These are phyloP conservation scores for Gymnocheta viridis DNA, from an alignment of 2,888 invertebrate species.

Conservation along the genomic window DNA sequence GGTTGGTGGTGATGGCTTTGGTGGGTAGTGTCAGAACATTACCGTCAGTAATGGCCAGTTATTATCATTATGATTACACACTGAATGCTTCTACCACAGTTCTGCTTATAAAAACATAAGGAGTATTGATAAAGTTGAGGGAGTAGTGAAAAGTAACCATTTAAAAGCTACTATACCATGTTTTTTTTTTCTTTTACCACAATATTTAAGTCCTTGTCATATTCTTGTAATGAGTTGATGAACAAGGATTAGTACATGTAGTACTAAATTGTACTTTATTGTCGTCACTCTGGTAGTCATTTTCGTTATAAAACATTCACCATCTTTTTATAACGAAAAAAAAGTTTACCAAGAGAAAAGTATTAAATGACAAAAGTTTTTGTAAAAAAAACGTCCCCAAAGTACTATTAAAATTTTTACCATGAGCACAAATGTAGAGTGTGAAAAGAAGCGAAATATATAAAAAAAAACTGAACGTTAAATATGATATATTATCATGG, in stretches of 20 bases:
- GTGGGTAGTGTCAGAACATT: not conserved
- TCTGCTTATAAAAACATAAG: not conserved
- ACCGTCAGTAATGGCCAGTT: slow-evolving; percentile 43
- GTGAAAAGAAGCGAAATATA: not conserved
- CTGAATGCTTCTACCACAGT: not conserved
- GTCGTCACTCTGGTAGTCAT: slow-evolving; percentile 51
- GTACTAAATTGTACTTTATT: slow-evolving; percentile 66
- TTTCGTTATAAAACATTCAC: slow-evolving; percentile 15
- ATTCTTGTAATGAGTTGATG: slow-evolving; percentile 73
- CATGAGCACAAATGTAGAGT: not conserved
- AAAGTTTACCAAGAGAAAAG: slow-evolving; percentile 15
- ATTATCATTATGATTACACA: slow-evolving; percentile 51
- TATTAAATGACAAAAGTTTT: slow-evolving; percentile 18
- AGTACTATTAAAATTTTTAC: slow-evolving; percentile 11
- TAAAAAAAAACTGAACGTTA: slow-evolving; percentile 51
- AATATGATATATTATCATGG: slow-evolving; percentile 67
- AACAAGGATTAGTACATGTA: slow-evolving; percentile 73
- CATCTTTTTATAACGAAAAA: too few species aligned
- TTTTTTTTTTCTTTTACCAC: slow-evolving; percentile 22
- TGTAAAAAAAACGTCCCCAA: not conserved
- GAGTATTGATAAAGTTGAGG: not conserved
- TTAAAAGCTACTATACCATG: not conserved
- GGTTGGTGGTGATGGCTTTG: not conserved
- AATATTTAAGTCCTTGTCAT: slow-evolving; percentile 71
- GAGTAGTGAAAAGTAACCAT: not conserved